Base-by-base conservation (phyloP, 2,797 vertebrate species). In the Phalloptychus januarius region DNA sequence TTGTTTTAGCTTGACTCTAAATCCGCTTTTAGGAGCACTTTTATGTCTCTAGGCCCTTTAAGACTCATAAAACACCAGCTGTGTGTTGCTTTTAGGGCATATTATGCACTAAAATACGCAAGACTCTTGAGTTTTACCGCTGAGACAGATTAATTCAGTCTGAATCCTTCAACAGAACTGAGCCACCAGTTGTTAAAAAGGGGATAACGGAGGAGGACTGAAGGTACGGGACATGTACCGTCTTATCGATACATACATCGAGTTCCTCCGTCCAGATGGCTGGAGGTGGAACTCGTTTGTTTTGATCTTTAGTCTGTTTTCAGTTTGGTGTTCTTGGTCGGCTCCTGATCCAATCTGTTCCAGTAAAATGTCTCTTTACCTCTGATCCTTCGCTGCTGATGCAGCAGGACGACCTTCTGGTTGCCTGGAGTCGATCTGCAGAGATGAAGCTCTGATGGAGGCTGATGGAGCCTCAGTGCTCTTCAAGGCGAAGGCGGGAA, bases 181-280 rank as follows among this genome's bases (percentile, higher is more conserved):
- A 74, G 46, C 56, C 28, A 74, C 58, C 46, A 74, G n/a, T 69
- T 4, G 1, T 70, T 67, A 48, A 69, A 75, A 63, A 20, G 61
- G 52, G 54, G 76, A 69, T 77, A 78, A 5, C 74, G 65, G 69
- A 69, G 42, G 50, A 77, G 28, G 63, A 70, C 3, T 2, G 72
- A 72, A 63, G 28, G 28, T 33, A 40, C 25, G 7, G 0, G 50
- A 79, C 70, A 71, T 33, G 44, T 56, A 38, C 71, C 70, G 20
- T 58, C 67, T 77, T 33, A 8, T 77, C 65, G 1, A 5, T 45
- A 74, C 54, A 28, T 65, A 76, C 67, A 75, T 40, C 65, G 67
- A 78, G 38, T 10, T 67, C 38, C 28, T 71, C 15, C 11, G 7
- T 25, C 38, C 36, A 74, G 80, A 33, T 61, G 74, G 45, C 23